phyloP scores from a whole-genome alignment of 2,888 invertebrate species.

The Sycophila texana region DNA sequence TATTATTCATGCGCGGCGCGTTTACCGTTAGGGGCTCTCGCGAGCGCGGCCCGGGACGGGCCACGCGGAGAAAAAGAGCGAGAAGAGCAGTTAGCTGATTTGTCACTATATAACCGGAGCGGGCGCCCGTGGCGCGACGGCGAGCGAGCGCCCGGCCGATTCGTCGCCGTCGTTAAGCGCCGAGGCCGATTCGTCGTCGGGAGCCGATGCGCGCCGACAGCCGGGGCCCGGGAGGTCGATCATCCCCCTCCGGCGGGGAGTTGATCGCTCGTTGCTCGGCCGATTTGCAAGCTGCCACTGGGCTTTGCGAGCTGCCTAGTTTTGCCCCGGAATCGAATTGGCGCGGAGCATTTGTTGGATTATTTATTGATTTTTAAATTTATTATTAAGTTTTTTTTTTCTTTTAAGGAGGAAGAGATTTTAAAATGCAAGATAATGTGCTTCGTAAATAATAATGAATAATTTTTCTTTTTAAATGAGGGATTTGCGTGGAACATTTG shows the following conservation, averaged over 20 bases:
- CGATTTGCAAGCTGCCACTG: too few relatives aligned
- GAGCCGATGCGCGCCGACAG: constrained; percentile 24
- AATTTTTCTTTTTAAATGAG: too few relatives aligned
- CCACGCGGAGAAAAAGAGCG: background rate
- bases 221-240: background rate
- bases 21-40: constrained; percentile 38
- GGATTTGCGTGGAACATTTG: too few relatives aligned
- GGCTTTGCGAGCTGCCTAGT: too few relatives aligned
- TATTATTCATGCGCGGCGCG: constrained; percentile 49
- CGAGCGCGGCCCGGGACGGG: background rate
- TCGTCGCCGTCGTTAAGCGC: constrained; percentile 15
- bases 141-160: constrained; percentile 1
- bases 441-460: too few relatives aligned
- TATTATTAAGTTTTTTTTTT: too few relatives aligned
- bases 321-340: too few relatives aligned
- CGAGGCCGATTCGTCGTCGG: constrained; percentile 47
- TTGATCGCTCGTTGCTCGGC: background rate
- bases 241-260: background rate
- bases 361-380: too few relatives aligned
- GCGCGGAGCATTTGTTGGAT: too few relatives aligned
- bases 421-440: too few relatives aligned
- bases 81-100: constrained; percentile 56
- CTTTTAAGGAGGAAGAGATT: too few relatives aligned
- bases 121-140: constrained; percentile 10
- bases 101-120: constrained; percentile 54